phyloP scores from a whole-genome alignment of 2,113 vertebrate genomes.

The Laticauda colubrina region DNA sequence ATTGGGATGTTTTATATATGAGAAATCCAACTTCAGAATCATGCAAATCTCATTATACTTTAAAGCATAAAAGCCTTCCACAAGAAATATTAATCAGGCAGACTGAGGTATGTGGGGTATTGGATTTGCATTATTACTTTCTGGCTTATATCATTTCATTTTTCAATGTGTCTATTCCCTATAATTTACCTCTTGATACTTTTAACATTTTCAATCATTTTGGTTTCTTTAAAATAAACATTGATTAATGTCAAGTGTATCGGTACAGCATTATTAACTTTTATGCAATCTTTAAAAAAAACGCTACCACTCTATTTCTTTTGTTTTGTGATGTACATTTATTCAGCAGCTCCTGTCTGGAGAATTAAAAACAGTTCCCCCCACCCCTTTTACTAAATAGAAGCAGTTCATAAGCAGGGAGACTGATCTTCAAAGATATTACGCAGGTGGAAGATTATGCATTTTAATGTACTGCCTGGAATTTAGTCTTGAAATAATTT shows the following conservation, averaged over 20 bases:
- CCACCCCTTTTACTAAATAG: slow-evolving; percentile 37
- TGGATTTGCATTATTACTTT: slow-evolving; percentile 50
- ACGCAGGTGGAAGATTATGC: slow-evolving; percentile 41
- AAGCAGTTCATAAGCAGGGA: slow-evolving; percentile 47
- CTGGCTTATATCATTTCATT: slow-evolving; percentile 56
- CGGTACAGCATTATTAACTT: slow-evolving; percentile 59
- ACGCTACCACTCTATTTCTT: background rate
- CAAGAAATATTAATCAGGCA: slow-evolving; percentile 49
- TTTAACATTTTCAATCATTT: slow-evolving; percentile 64
- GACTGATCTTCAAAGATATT: slow-evolving; percentile 48
- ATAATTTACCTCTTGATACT: slow-evolving; percentile 58
- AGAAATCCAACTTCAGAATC: slow-evolving; percentile 47
- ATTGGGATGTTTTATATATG: slow-evolving; percentile 40
- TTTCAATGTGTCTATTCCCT: slow-evolving; percentile 58
- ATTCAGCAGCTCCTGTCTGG: slow-evolving; percentile 29
- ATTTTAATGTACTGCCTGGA: slow-evolving; percentile 59
- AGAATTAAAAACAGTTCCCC: slow-evolving; percentile 28
- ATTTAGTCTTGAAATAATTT: slow-evolving; percentile 62
- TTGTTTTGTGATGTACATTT: slow-evolving; percentile 37
- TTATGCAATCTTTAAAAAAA: slow-evolving; percentile 39
- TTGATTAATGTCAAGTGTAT: slow-evolving; percentile 61
- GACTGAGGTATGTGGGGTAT: slow-evolving; percentile 44
- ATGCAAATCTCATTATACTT: slow-evolving; percentile 53
- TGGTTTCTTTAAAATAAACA: slow-evolving; percentile 65
- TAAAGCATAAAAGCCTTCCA: slow-evolving; percentile 46